phyloP scores from a whole-genome alignment of 2,797 vertebrate genomes.

The Myotis findleyi region DNA sequence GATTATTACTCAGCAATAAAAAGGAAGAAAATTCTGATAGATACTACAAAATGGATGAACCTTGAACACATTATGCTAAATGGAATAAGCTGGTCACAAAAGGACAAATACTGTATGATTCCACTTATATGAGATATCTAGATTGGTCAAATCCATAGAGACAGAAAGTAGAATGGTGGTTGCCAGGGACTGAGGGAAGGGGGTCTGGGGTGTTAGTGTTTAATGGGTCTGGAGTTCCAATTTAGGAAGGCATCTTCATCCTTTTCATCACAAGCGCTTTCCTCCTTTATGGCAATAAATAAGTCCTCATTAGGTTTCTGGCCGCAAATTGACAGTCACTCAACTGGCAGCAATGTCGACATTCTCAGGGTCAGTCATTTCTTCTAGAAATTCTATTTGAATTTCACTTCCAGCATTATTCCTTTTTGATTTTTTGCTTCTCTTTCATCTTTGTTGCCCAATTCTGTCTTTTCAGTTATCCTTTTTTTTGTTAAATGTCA shows the following conservation, averaged over 20 bases:
- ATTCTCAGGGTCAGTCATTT: neutral
- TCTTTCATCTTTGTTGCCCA: neutral
- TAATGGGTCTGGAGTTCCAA: neutral
- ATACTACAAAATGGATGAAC: neutral
- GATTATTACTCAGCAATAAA: neutral
- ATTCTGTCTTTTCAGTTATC: neutral
- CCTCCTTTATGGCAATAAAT: neutral
- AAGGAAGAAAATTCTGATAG: neutral
- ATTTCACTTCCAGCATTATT: neutral
- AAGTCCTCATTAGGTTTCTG: neutral
- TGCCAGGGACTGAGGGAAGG: neutral
- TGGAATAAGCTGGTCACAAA: neutral
- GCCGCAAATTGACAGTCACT: neutral
- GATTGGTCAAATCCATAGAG: neutral
- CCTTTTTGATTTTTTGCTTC: neutral
- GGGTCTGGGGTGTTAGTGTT: neutral
- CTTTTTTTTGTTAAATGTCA: neutral
- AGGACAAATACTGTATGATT: neutral
- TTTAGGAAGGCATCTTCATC: neutral
- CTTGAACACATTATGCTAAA: neutral
- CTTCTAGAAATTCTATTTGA: neutral
- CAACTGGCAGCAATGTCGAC: neutral
- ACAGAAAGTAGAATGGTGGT: neutral
- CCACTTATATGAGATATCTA: neutral
- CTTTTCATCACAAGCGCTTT: neutral